phyloP scores from a whole-genome alignment of 2,797 vertebrate species.

The Staurois parvus region DNA sequence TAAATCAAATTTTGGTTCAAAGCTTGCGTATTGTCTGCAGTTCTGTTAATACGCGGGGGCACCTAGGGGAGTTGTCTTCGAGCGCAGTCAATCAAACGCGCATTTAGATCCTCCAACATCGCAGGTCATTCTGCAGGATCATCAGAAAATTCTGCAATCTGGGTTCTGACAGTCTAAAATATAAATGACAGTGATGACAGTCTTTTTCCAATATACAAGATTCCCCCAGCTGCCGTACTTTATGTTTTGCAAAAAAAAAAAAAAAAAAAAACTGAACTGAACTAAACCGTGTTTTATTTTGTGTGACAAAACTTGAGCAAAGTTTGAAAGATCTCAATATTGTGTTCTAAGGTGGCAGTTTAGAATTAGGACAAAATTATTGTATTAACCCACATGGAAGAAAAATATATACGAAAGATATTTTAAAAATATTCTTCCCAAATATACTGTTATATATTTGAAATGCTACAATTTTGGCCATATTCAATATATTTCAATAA shows the following conservation, averaged over 20 bases:
- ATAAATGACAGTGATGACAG: constrained; percentile 40
- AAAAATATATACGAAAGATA: too few species aligned
- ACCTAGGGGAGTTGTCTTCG: constrained; percentile 49
- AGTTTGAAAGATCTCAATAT: not conserved
- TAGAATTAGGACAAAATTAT: not conserved
- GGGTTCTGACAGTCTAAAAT: constrained; percentile 56
- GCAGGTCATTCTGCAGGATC: constrained; percentile 52
- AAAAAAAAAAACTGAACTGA: constrained; percentile 12
- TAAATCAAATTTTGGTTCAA: constrained; percentile 45
- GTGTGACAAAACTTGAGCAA: constrained; percentile 34
- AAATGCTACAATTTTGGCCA: too few species aligned
- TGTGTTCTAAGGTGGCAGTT: not conserved
- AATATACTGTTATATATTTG: too few species aligned
- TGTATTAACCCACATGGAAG: too few species aligned
- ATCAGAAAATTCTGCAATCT: constrained; percentile 48
- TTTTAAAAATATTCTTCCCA: too few species aligned
- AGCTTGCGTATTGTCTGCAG: constrained; percentile 29
- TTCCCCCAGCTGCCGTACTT: constrained; percentile 37
- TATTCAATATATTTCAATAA: too few species aligned
- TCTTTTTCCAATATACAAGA: constrained; percentile 45
- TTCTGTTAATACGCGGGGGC: constrained; percentile 36
- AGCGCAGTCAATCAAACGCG: constrained; percentile 54
- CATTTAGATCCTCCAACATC: constrained; percentile 46
- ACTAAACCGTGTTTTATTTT: constrained; percentile 31
- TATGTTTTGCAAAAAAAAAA: constrained; percentile 24